Evolutionary conservation across 2,888 invertebrate species (phyloP).

Genomic region (Anagyrus pseudococci): DNA sequence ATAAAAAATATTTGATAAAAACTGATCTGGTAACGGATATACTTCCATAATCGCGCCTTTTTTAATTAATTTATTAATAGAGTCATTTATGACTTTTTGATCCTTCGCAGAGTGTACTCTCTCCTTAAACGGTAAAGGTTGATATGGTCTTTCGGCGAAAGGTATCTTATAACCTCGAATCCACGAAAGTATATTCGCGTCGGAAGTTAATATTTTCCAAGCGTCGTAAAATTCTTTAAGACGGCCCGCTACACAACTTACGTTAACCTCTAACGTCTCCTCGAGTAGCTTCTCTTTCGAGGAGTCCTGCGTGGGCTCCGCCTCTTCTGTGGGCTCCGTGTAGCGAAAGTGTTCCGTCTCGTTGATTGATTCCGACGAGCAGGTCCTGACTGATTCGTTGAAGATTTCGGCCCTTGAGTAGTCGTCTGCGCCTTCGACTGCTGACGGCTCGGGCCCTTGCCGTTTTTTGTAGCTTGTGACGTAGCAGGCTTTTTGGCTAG

Average conservation of each 20-base stretch:
- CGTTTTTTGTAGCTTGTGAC: background rate
- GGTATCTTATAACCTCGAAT: slow-evolving; percentile 17
- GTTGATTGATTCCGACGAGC: background rate
- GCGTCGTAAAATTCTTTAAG: slow-evolving; percentile 8
- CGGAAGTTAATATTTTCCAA: slow-evolving; percentile 26
- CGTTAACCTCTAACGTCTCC: background rate
- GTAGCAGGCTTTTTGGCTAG: background rate
- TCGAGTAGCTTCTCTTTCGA: background rate
- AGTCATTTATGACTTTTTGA: background rate
- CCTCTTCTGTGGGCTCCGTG: background rate
- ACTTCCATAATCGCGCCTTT: slow-evolving; percentile 10
- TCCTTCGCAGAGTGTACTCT: background rate
- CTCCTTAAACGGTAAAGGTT: background rate
- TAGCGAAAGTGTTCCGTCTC: background rate
- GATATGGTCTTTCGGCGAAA: background rate
- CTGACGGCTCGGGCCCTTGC: background rate
- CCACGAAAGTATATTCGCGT: slow-evolving; percentile 34
- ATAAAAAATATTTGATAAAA: slow-evolving; percentile 31
- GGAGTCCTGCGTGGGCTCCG: background rate
- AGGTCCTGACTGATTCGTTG: background rate
- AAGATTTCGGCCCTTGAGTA: background rate
- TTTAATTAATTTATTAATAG: background rate
- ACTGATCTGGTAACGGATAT: slow-evolving; percentile 9
- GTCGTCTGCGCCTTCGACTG: background rate
- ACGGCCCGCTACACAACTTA: slow-evolving; percentile 39